These are phyloP conservation scores for Drosophila bunnanda DNA, from an alignment of 2,888 invertebrate species.

Conservation along the genomic window DNA sequence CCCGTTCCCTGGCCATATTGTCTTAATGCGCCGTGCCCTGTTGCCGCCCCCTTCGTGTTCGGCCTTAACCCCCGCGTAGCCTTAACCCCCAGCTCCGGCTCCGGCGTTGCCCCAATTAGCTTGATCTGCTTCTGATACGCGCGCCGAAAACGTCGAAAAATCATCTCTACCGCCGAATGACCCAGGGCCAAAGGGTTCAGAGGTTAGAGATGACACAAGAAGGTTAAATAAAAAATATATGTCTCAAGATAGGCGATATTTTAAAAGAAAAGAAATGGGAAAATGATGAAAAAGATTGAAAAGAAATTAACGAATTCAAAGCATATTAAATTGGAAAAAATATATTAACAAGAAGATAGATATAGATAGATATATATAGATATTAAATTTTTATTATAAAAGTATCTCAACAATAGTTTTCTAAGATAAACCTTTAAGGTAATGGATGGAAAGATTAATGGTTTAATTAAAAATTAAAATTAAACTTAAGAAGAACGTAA, in stretches of 20 bases:
- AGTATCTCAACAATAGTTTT: neutral
- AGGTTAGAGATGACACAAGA: slow-evolving; percentile 23
- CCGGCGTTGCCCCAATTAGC: slow-evolving; percentile 82
- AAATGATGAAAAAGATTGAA: no score
- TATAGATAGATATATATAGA: neutral
- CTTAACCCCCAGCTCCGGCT: slow-evolving; percentile 18
- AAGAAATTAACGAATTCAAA: no score
- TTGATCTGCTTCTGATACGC: slow-evolving; percentile 84
- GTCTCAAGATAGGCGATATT: neutral
- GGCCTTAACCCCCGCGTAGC: slow-evolving; percentile 9
- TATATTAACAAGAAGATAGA: no score
- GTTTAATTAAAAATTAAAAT: neutral
- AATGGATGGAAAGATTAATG: neutral
- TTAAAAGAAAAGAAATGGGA: neutral
- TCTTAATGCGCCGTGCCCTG: slow-evolving; percentile 73
- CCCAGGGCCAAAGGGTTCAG: slow-evolving; percentile 43
- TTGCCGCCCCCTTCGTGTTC: slow-evolving; percentile 50
- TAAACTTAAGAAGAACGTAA: neutral
- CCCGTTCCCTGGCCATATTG: slow-evolving; percentile 58
- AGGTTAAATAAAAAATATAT: no score
- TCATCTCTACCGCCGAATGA: slow-evolving; percentile 30
- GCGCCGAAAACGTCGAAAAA: slow-evolving; percentile 66
- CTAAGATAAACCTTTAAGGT: neutral
- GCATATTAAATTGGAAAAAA: neutral
- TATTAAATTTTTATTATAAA: neutral